phyloP scores from a whole-genome alignment of 1,140 invertebrate genomes.

The Drosophila dunni region DNA sequence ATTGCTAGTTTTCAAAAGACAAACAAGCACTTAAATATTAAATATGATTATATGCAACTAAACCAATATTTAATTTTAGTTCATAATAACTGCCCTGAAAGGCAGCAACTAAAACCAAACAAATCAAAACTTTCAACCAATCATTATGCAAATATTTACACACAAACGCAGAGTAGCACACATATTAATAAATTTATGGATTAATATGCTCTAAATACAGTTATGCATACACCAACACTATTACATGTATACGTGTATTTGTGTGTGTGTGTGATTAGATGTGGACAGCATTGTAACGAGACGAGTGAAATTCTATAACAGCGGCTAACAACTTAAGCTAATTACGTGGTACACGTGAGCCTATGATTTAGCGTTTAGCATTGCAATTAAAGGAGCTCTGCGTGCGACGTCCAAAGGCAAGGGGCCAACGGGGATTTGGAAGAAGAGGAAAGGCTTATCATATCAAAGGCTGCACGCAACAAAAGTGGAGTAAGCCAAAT shows the following conservation, averaged over 20 bases:
- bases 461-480: constrained; percentile 73
- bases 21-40: constrained; percentile 20
- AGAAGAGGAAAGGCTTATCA: constrained; percentile 59
- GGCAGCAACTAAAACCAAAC: neutral
- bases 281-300: constrained; percentile 51
- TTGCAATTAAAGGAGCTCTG: constrained; percentile 67
- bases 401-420: neutral
- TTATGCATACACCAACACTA: no score
- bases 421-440: neutral
- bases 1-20: neutral
- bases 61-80: constrained; percentile 6
- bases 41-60: neutral
- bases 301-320: constrained; percentile 60
- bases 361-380: constrained; percentile 80
- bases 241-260: neutral
- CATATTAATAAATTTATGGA: neutral
- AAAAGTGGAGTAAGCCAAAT: constrained; percentile 55
- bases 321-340: constrained; percentile 79
- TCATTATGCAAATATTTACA: constrained; percentile 16
- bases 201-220: neutral
- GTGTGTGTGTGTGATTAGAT: constrained; percentile 10
- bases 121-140: constrained; percentile 15
- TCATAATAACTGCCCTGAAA: constrained; percentile 18
- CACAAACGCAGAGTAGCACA: neutral
- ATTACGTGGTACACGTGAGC: constrained; percentile 79